A percentile compares a stretch with the other conserved stretches of the same genome.
These are phyloP conservation scores for Tringa solitaria DNA, from an alignment of 2,113 vertebrate species.

Conservation along the genomic window DNA sequence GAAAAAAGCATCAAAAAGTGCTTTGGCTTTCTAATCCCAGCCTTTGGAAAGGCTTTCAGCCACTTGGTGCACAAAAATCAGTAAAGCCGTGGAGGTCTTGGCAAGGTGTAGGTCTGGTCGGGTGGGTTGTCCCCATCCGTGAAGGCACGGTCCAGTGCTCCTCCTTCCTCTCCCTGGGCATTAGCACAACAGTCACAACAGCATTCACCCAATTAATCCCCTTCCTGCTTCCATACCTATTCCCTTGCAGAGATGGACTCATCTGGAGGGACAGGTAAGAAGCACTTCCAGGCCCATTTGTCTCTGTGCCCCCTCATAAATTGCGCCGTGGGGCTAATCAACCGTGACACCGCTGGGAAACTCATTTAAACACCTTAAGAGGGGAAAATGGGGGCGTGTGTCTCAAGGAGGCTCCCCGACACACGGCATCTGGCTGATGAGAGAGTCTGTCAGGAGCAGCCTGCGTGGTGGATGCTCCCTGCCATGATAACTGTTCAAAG, in stretches of 20 bases:
- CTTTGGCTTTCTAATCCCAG: background rate
- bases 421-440: slow-evolving; percentile 24
- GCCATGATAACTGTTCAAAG: slow-evolving; percentile 2
- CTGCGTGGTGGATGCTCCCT: slow-evolving; percentile 55
- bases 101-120: background rate
- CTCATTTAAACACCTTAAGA: background rate
- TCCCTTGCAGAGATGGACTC: background rate
- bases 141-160: background rate
- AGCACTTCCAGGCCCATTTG: background rate
- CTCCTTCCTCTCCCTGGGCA: background rate
- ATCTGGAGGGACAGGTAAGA: background rate
- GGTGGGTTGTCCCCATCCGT: background rate
- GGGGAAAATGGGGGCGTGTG: background rate
- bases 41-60: background rate
- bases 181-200: background rate
- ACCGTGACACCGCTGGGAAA: background rate
- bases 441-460: slow-evolving; percentile 57
- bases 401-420: background rate
- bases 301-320: fast-evolving
- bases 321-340: background rate
- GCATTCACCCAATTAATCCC: background rate
- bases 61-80: background rate
- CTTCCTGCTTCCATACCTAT: background rate
- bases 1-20: background rate
- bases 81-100: background rate